Base-by-base conservation (phyloP, 64 coral and sea anemone species). In the Stichodactyla mertensii region DNA sequence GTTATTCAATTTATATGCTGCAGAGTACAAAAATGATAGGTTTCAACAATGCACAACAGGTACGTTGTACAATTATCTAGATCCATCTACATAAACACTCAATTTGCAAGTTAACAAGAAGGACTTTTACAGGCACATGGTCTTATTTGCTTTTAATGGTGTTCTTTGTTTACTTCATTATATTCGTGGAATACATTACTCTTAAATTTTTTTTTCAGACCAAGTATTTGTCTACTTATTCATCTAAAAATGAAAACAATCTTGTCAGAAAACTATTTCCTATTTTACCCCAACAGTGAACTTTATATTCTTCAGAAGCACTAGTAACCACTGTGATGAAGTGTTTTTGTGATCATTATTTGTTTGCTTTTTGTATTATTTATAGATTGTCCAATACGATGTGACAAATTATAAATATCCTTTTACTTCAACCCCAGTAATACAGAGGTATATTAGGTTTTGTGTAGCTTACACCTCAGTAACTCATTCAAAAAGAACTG, bases 41-140 rank as follows among this genome's bases (percentile, higher is more conserved):
- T 58, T 57, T 57, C 13, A 57, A 57, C 55, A 12, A 8, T 24
- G 69, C 24, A 71, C 27, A 10, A 10, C 69, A 11, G 22, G 22
- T 71, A 71, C 22, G 27, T 27, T 71, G 69, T 71, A 71, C 69
- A 22, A n/a, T 20, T 16, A 28, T 71, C 24, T 71, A 71, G 69
- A 71, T 71, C 24, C 24, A 24, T 71, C 69, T 22, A 27, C 12
- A 28, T 28, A 4, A 1, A 31, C 27, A 74, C 69, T 74, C 24
- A 74, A 74, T 74, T 74, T 74, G 69, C 69, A 74, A 74, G 26
- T 74, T 74, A 74, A 74, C 26, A 28, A 74, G 69, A 10, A 71
- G 8, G n/a, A 23, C 6, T 11, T 7, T 27, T 14, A 74, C 23
- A 27, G 24, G 24, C 69, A 74, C 69, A 74, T 74, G 69, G 69